A percentile compares a stretch with the other conserved stretches of the same genome.
Conservation (phyloP, 2,888 invertebrate species). For the Harpalus rubripes region DNA sequence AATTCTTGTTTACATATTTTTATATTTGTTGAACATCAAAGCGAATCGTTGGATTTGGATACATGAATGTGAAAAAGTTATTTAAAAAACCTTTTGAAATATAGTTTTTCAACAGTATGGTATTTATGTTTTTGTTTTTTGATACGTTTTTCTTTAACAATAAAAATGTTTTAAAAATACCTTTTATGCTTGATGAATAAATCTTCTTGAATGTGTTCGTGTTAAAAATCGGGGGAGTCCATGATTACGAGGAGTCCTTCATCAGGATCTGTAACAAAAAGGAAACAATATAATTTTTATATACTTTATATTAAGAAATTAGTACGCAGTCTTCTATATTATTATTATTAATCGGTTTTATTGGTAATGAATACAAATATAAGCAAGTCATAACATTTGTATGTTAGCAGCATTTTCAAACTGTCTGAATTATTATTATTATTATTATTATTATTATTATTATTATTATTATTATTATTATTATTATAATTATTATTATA, state of each 20-base stretch:
- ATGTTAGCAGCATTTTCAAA: no score
- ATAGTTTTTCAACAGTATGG: background rate
- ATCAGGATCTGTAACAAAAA: slow-evolving; percentile 16
- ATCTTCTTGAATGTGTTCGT: background rate
- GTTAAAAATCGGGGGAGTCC: slow-evolving; percentile 24
- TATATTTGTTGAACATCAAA: slow-evolving; percentile 45
- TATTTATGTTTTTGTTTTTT: background rate
- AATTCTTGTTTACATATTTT: slow-evolving; percentile 38
- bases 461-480: no score
- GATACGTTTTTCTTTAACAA: background rate
- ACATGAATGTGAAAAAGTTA: background rate
- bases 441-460: no score
- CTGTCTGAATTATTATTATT: no score
- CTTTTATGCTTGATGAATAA: slow-evolving; percentile 7
- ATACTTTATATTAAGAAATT: background rate
- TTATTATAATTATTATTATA: no score
- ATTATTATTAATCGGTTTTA: no score
- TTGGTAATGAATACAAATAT: no score
- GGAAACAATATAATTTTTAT: background rate
- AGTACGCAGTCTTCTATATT: no score
- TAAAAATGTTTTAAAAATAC: slow-evolving; percentile 3
- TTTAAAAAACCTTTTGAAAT: background rate
- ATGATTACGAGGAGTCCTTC: background rate
- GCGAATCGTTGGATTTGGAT: background rate
- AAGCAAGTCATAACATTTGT: no score